Conservation (phyloP, 2,113 vertebrate species). For the Apaloderma vittatum region DNA sequence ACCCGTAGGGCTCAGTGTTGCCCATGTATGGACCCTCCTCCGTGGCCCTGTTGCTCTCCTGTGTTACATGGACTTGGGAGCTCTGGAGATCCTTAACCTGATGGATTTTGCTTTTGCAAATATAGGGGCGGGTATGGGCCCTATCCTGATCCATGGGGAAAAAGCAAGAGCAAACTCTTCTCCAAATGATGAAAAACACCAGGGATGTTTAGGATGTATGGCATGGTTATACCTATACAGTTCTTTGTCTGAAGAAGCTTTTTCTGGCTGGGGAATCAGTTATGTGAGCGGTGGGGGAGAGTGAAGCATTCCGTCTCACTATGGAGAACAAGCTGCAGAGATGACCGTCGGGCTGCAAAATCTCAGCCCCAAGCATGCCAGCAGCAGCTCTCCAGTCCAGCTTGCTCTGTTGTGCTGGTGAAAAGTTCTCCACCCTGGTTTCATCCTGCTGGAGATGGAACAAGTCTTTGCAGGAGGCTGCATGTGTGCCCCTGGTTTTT, state of each 20-base stretch:
- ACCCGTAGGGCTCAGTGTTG: rapidly evolving
- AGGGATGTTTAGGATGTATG: background rate
- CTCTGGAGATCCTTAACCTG: rapidly evolving
- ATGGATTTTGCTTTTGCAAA: background rate
- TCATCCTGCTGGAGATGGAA: background rate
- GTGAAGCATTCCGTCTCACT: background rate
- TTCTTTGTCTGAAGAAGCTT: background rate
- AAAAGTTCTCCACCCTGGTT: background rate
- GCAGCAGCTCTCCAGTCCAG: background rate
- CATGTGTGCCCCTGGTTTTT: slow-evolving; percentile 20
- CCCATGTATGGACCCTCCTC: rapidly evolving
- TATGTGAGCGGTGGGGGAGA: no score
- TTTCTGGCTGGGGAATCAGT: background rate
- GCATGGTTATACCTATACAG: background rate
- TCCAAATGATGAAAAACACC: background rate
- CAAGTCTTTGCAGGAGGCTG: slow-evolving; percentile 2
- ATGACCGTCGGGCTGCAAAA: background rate
- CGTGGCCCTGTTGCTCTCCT: rapidly evolving
- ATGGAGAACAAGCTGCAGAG: background rate
- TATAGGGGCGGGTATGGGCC: no score
- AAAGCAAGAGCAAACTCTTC: background rate
- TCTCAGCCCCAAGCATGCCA: background rate
- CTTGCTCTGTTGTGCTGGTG: background rate
- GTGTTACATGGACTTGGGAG: rapidly evolving
- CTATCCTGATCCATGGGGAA: background rate